Evolutionary conservation across 1,140 invertebrate genomes (phyloP), one percentile per base, ranked within the genome.

Genomic region (Panagrolaimus sp.): DNA sequence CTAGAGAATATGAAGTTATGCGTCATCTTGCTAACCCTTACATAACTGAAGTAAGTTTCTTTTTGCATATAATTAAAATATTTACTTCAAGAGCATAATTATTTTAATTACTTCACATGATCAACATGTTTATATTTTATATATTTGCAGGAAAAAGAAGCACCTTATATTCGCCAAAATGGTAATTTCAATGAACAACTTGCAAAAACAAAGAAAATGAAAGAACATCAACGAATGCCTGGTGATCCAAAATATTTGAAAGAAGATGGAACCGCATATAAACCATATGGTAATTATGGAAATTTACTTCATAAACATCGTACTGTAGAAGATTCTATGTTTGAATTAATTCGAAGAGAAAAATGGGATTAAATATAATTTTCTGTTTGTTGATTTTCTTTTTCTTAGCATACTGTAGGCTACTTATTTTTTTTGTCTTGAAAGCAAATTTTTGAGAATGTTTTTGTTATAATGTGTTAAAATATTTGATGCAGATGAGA

Each of bases 251-350:
- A 80, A 45, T 57, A 61, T 9, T 61, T 66, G 11, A 25, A 38
- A 38, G 70, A 51, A 16, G 65, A 75, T 48, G 72, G 73, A 63
- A 65, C 67, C 1, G 47, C 71, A 1, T 68, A 73, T n/a, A 73
- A 71, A 43, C 64, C 64, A 20, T 16, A 53, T 14, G 78, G 74
- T 9, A 80, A 80, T 46, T 62, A 78, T 43, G 78, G 78, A 38
- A 80, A 80, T 64, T 48, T 74, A 44, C 63, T 80, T 16, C 78
- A 80, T 65, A 63, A 69, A 9, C 78, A 80, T 46, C 45, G 78
- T 23, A 77, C 80, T 16, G 72, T 80, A n/a, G 78, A 80, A 68
- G 81, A 83, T 44, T 68, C 74, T 9, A 57, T 80, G n/a, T 44
- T 69, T 14, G 61, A 64, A 4, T 62, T 80, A n/a, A 70, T 80